These are phyloP conservation scores for Corella eumyota DNA, from an alignment of 23 tunicate species.

Conservation along the genomic window DNA sequence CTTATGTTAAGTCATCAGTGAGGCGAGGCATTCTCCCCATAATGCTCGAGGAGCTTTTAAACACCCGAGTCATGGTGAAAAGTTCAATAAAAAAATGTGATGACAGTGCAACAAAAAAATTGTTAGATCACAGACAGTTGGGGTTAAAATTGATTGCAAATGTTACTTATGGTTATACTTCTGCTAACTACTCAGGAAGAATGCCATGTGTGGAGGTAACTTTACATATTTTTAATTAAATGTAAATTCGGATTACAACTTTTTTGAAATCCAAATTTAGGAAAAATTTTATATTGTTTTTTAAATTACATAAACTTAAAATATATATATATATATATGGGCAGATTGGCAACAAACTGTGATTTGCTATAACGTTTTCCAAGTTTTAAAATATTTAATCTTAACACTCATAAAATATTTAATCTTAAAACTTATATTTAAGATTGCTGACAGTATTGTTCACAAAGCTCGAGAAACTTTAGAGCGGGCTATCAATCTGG, in stretches of 20 bases:
- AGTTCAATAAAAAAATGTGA: constrained; percentile 63
- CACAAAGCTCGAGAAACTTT: constrained; percentile 81
- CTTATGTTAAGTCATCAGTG: constrained; percentile 51
- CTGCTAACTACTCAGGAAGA: constrained; percentile 90
- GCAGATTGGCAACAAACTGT: too few relatives aligned
- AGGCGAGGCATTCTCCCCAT: constrained; percentile 62
- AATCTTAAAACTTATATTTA: not conserved
- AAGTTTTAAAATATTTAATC: too few relatives aligned
- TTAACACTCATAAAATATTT: too few relatives aligned
- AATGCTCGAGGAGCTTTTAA: constrained; percentile 82
- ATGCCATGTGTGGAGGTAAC: constrained; percentile 98
- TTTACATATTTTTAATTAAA: not conserved
- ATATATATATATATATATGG: too few relatives aligned
- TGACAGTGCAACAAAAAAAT: constrained; percentile 38
- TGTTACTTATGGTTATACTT: constrained; percentile 86
- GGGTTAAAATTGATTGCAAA: constrained; percentile 84
- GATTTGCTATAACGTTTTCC: too few relatives aligned
- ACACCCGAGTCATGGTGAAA: constrained; percentile 84
- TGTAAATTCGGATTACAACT: not conserved
- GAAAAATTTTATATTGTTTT: not conserved
- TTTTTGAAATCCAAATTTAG: too few relatives aligned
- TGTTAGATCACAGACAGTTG: constrained; percentile 79
- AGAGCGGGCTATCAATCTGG: constrained; percentile 73
- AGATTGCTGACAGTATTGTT: constrained; percentile 93
- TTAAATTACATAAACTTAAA: too few relatives aligned